Percentiles rank a stretch among this genome's conserved stretches.
These are phyloP conservation scores for Maniola hyperantus DNA, from an alignment of 2,888 invertebrate species.

Conservation along the genomic window DNA sequence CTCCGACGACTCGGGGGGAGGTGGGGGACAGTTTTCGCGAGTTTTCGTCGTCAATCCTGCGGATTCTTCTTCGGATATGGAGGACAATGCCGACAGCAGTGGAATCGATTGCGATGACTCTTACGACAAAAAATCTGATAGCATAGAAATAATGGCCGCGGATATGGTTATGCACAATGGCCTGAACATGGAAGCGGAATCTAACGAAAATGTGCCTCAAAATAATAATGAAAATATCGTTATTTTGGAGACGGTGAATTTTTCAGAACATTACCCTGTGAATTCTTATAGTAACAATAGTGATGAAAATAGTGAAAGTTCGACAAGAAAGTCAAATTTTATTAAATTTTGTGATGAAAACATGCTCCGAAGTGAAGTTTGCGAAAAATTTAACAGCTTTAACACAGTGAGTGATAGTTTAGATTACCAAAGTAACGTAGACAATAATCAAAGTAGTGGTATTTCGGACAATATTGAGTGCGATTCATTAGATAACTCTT, in stretches of 20 bases:
- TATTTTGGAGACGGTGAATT: conserved; percentile 66
- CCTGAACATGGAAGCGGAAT: conserved; percentile 51
- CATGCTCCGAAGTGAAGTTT: conserved; percentile 76
- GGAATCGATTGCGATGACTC: conserved; percentile 86
- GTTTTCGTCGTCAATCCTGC: conserved; percentile 87
- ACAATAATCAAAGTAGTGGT: conserved; percentile 60
- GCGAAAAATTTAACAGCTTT: conserved; percentile 74
- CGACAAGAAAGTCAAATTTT: conserved; percentile 53
- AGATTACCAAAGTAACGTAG: conserved; percentile 52
- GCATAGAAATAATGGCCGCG: conserved; percentile 65
- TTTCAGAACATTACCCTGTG: conserved; percentile 64
- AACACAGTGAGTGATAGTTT: conserved; percentile 59
- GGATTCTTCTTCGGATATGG: conserved; percentile 83
- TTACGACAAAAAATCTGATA: conserved; percentile 78
- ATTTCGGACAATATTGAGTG: conserved; percentile 65
- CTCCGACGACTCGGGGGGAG: conserved; percentile 80
- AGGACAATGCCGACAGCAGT: conserved; percentile 82
- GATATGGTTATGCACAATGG: conserved; percentile 60
- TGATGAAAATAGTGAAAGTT: conserved; percentile 54
- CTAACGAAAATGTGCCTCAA: conserved; percentile 51
- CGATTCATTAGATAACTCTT: conserved; percentile 64
- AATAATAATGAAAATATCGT: conserved; percentile 59
- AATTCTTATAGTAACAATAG: conserved; percentile 58
- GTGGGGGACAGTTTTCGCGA: conserved; percentile 83
- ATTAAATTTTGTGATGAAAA: conserved; percentile 70